These are phyloP conservation scores for Lichenostomus cassidix DNA, from an alignment of 2,113 vertebrate species.

Conservation along the genomic window DNA sequence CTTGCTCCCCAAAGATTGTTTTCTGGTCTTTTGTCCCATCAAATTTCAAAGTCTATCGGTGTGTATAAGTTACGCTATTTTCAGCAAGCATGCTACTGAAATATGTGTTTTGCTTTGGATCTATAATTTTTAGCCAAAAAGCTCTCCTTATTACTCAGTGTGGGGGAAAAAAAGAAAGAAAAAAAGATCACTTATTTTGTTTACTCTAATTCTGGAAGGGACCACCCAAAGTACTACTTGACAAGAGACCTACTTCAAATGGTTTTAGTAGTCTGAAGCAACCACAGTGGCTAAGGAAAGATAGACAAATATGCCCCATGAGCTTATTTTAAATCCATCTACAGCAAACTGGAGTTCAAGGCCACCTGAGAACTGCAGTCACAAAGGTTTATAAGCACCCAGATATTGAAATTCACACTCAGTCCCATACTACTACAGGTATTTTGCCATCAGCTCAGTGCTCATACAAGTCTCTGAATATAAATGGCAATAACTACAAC, in stretches of 20 bases:
- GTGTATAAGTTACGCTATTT: neutral
- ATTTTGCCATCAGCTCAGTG: neutral
- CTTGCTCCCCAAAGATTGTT: neutral
- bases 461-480: neutral
- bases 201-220: neutral
- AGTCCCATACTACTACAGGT: neutral
- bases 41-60: neutral
- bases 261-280: neutral
- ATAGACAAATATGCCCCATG: neutral
- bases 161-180: rapidly evolving
- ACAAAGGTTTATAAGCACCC: neutral
- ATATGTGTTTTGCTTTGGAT: neutral
- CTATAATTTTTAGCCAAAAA: neutral
- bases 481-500: neutral
- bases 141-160: neutral
- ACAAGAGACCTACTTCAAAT: neutral
- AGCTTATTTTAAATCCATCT: neutral
- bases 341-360: neutral
- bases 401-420: neutral
- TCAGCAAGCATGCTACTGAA: neutral
- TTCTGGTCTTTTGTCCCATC: neutral
- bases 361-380: neutral
- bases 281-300: neutral
- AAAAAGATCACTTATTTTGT: neutral
- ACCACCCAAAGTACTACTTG: neutral